phyloP scores from a whole-genome alignment of 2,888 invertebrate species.

The Ypsolopha scabrella region DNA sequence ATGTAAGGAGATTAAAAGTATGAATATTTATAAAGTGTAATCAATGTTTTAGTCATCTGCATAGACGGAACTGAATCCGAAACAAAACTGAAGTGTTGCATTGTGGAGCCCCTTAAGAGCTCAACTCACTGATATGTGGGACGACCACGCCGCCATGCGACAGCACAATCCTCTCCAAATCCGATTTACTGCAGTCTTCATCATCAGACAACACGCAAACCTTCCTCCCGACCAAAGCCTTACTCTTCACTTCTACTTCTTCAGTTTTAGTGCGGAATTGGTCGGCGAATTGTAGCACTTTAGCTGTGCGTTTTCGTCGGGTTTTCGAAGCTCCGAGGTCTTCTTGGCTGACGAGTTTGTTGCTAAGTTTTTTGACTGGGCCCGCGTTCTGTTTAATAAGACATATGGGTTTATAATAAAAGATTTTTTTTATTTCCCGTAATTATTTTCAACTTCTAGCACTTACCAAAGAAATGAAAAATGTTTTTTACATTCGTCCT shows the following conservation, averaged over 20 bases:
- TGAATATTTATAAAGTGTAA: no score
- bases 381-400: constrained; percentile 24
- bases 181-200: constrained; percentile 31
- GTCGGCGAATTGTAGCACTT: constrained; percentile 32
- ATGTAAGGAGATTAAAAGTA: no score
- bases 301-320: constrained; percentile 28
- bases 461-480: no score
- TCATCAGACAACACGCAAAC: constrained; percentile 46
- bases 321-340: constrained; percentile 19
- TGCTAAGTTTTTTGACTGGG: constrained; percentile 40
- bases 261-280: constrained; percentile 24
- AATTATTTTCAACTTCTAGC: no score
- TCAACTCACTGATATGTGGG: constrained; percentile 35
- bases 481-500: no score
- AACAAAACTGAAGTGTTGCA: no score
- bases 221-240: constrained; percentile 36
- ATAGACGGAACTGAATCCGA: no score
- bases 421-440: no score
- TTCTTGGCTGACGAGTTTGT: constrained; percentile 30
- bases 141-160: constrained; percentile 47
- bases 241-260: constrained; percentile 28
- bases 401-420: no score
- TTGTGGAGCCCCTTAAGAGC: no score
- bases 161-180: constrained; percentile 35
- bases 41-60: no score